phyloP scores from a whole-genome alignment of 1,140 invertebrate species.

The Lithobius niger region DNA sequence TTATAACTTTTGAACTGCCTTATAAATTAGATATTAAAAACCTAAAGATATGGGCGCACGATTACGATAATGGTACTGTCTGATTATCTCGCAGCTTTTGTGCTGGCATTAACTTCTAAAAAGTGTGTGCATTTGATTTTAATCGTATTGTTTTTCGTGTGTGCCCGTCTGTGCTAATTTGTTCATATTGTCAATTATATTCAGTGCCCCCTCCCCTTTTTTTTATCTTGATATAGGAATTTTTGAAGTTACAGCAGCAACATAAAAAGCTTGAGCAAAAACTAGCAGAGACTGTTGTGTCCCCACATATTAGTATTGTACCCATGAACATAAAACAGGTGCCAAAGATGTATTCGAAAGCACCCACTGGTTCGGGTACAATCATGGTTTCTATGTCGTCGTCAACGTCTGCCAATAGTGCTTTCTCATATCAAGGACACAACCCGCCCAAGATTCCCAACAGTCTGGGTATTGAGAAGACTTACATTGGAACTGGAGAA shows the following conservation, averaged over 20 bases:
- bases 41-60: too few species aligned
- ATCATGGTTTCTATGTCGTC: slow-evolving; percentile 1
- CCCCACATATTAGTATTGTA: neutral
- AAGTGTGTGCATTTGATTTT: too few species aligned
- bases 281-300: slow-evolving; percentile 1
- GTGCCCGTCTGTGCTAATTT: too few species aligned
- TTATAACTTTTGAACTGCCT: too few species aligned
- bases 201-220: too few species aligned
- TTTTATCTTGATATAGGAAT: neutral
- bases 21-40: too few species aligned
- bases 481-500: neutral
- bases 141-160: too few species aligned
- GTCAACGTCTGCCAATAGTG: neutral
- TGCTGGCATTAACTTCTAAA: too few species aligned
- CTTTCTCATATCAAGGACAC: neutral
- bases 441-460: neutral
- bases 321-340: neutral
- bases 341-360: neutral
- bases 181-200: too few species aligned
- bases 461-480: neutral
- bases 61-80: too few species aligned
- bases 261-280: slow-evolving; percentile 5
- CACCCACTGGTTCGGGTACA: neutral
- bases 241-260: slow-evolving; percentile 6
- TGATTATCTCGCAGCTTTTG: too few species aligned